These are phyloP conservation scores for Dolichopus griseipennis DNA, from an alignment of 2,888 invertebrate genomes.

Conservation along the genomic window DNA sequence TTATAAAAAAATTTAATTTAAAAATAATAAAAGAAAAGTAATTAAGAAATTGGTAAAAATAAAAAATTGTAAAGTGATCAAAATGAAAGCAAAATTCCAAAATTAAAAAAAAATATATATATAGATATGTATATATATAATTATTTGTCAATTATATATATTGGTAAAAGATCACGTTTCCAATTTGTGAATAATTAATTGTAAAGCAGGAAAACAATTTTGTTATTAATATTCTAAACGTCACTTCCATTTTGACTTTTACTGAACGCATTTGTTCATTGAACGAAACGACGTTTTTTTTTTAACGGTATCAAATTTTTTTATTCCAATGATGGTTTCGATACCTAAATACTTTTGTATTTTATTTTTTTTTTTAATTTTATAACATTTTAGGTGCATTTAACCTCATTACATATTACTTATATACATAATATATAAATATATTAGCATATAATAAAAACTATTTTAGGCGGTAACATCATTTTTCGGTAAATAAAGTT, in stretches of 20 bases:
- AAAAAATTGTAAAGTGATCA: neutral
- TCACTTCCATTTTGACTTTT: neutral
- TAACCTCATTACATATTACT: neutral
- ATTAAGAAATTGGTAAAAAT: neutral
- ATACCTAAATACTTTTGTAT: neutral
- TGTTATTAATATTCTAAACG: neutral
- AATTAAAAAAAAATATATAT: too few relatives aligned
- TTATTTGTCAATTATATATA: too few relatives aligned
- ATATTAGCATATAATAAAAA: neutral
- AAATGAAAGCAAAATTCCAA: slow-evolving; percentile 6
- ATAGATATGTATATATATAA: too few relatives aligned
- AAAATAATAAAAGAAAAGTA: too few relatives aligned
- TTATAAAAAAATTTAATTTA: neutral
- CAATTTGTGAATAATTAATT: too few relatives aligned
- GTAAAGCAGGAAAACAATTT: neutral
- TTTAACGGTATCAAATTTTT: neutral
- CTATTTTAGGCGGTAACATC: neutral
- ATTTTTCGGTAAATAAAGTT: slow-evolving; percentile 17
- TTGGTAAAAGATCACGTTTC: too few relatives aligned
- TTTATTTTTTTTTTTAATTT: too few relatives aligned
- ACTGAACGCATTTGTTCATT: neutral
- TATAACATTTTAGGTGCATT: neutral
- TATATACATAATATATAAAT: neutral
- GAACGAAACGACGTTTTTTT: neutral
- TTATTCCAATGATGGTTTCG: neutral